Conservation (phyloP, 2,113 vertebrate genomes). For the Crotalus viridis region DNA sequence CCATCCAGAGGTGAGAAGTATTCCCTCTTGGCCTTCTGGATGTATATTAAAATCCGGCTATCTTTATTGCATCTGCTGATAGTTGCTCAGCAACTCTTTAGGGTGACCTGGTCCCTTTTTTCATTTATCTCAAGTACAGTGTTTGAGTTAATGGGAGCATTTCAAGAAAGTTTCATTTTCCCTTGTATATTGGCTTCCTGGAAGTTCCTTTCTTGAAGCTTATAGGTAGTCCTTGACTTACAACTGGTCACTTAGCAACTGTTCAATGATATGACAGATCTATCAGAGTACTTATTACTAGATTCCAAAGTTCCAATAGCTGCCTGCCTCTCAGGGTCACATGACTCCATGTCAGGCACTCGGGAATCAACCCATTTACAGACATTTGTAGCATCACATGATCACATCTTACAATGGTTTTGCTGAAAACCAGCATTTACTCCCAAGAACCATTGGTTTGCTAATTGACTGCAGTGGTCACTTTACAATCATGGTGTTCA, state of each 20-base stretch:
- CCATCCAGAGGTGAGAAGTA: neutral
- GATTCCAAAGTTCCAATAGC: neutral
- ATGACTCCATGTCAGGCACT: neutral
- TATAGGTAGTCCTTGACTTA: neutral
- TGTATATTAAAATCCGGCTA: neutral
- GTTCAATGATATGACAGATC: neutral
- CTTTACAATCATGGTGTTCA: neutral
- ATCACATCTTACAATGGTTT: neutral
- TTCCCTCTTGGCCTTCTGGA: no score
- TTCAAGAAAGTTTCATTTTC: neutral
- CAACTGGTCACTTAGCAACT: neutral
- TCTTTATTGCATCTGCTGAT: neutral
- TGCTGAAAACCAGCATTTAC: neutral
- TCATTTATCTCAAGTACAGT: neutral
- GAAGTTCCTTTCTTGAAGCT: neutral
- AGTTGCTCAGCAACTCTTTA: neutral
- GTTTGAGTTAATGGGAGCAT: neutral
- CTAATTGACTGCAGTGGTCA: neutral
- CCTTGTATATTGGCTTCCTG: neutral
- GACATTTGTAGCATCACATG: neutral
- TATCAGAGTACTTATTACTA: neutral
- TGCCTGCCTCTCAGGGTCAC: neutral
- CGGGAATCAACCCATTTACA: neutral
- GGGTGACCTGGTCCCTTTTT: neutral
- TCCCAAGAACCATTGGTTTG: neutral